Evolutionary conservation across 1,140 invertebrate species (phyloP).

Genomic region (Hestina assimilis): DNA sequence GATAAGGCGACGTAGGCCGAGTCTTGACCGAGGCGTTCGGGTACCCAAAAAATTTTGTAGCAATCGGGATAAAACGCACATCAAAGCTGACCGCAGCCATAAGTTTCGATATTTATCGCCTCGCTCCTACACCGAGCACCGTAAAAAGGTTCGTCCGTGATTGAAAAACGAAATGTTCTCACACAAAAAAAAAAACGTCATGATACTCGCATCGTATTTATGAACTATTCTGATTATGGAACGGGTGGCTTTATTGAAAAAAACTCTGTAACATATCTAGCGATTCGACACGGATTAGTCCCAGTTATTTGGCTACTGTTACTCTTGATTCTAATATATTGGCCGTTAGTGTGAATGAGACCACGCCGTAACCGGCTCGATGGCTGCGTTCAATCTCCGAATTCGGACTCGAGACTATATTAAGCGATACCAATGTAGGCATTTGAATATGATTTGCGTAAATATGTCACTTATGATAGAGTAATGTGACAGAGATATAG

Average conservation of each 20-base stretch:
- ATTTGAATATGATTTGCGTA: slow-evolving; percentile 59
- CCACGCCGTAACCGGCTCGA: slow-evolving; percentile 2
- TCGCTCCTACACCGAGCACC: slow-evolving; percentile 35
- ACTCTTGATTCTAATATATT: slow-evolving; percentile 68
- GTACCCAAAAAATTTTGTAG: slow-evolving; percentile 43
- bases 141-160: slow-evolving; percentile 58
- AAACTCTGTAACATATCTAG: slow-evolving; percentile 44
- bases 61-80: slow-evolving; percentile 51
- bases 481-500: slow-evolving; percentile 19
- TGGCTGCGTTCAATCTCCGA: slow-evolving; percentile 12
- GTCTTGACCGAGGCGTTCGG: slow-evolving; percentile 1
- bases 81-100: slow-evolving; percentile 68
- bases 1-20: slow-evolving; percentile 8
- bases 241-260: slow-evolving; percentile 61
- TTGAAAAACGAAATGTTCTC: slow-evolving; percentile 66
- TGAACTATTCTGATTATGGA: slow-evolving; percentile 50
- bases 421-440: slow-evolving; percentile 42
- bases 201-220: slow-evolving; percentile 30
- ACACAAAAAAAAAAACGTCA: slow-evolving; percentile 48
- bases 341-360: slow-evolving; percentile 36
- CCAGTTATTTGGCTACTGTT: slow-evolving; percentile 64
- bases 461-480: slow-evolving; percentile 42
- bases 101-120: slow-evolving; percentile 70
- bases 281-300: slow-evolving; percentile 65
- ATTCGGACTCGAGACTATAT: slow-evolving; percentile 36